Evolutionary conservation across 35 echinoderm and acorn worm genomes (phyloP).

Genomic region (Holothuria glaberrima): DNA sequence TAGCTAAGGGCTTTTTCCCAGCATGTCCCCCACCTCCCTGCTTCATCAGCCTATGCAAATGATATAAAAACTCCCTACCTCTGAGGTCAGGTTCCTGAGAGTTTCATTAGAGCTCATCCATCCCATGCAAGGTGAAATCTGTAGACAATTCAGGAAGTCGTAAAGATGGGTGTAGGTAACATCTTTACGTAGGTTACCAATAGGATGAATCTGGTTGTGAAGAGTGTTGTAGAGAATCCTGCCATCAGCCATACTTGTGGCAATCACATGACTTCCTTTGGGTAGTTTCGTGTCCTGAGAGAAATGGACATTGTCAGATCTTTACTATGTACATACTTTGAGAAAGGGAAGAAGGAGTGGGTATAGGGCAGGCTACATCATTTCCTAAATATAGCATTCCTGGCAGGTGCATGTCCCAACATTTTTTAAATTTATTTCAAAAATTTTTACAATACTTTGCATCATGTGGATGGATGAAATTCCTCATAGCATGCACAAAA

Average conservation of each 20-base stretch:
- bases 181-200: conserved; percentile 65
- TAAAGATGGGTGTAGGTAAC: conserved; percentile 75
- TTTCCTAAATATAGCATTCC: too few relatives aligned
- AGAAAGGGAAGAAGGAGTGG: too few relatives aligned
- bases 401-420: too few relatives aligned
- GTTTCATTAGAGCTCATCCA: conserved; percentile 87
- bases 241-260: conserved; percentile 75
- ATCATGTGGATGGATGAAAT: background rate
- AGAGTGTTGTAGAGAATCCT: conserved; percentile 73
- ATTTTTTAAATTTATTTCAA: too few relatives aligned
- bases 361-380: too few relatives aligned
- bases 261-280: conserved; percentile 76
- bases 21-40: too few relatives aligned
- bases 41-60: too few relatives aligned
- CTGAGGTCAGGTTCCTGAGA: conserved; percentile 76
- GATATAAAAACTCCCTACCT: conserved; percentile 39
- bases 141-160: conserved; percentile 72
- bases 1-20: too few relatives aligned
- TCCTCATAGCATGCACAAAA: background rate
- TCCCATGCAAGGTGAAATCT: conserved; percentile 84
- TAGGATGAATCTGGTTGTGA: conserved; percentile 67
- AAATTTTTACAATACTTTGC: too few relatives aligned
- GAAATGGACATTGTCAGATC: too few relatives aligned
- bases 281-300: conserved; percentile 76
- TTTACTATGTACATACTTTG: too few relatives aligned